phyloP scores from a whole-genome alignment of 2,888 invertebrate species.

The Conops quadrifasciatus region DNA sequence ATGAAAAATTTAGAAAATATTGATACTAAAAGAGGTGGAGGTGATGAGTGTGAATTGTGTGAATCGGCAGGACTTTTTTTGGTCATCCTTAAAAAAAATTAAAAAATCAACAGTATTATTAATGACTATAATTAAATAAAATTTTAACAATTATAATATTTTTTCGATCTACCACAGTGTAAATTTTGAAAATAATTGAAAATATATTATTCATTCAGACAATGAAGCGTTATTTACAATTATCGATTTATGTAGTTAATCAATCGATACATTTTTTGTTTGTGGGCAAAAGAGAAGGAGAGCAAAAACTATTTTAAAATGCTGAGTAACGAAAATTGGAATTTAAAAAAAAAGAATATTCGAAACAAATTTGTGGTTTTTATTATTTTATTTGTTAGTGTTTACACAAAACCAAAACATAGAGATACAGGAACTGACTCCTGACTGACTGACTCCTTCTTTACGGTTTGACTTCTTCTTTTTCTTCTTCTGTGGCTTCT shows the following conservation, averaged over 20 bases:
- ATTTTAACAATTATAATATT: not conserved
- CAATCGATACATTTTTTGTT: slow-evolving; percentile 23
- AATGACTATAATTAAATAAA: not conserved
- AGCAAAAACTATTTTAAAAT: too few species aligned
- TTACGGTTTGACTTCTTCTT: not conserved
- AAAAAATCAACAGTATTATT: not conserved
- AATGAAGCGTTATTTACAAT: slow-evolving; percentile 26
- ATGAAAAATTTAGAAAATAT: slow-evolving; percentile 22
- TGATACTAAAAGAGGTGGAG: slow-evolving; percentile 7
- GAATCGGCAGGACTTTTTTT: slow-evolving; percentile 28
- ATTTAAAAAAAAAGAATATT: too few species aligned
- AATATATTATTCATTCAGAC: not conserved
- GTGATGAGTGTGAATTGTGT: not conserved
- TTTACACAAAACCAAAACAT: slow-evolving; percentile 7
- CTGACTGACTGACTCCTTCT: too few species aligned
- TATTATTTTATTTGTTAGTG: not conserved
- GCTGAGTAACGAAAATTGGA: too few species aligned
- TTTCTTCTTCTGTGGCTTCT: slow-evolving; percentile 35
- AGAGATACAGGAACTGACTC: too few species aligned
- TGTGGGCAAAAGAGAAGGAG: too few species aligned
- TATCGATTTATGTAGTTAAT: slow-evolving; percentile 32
- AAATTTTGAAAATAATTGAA: not conserved
- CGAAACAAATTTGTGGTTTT: not conserved
- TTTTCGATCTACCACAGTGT: not conserved
- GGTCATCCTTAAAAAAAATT: not conserved